Evolutionary conservation across 2,113 vertebrate genomes (phyloP).

Genomic region (Mobula hypostoma): DNA sequence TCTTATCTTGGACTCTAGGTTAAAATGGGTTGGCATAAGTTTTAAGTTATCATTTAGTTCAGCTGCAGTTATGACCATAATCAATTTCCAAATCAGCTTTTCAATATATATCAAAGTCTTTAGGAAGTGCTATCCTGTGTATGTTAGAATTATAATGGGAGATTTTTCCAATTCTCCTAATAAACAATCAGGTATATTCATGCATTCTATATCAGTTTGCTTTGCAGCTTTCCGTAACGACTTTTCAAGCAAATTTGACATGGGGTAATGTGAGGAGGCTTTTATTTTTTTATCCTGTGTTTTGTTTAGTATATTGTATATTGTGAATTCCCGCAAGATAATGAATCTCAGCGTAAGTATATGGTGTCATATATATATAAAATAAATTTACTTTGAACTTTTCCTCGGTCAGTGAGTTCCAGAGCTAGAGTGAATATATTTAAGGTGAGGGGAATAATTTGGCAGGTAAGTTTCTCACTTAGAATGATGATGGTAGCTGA

Average conservation of each 20-base stretch:
- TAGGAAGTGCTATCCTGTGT: not conserved
- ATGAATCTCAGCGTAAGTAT: too few relatives aligned
- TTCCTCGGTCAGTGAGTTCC: too few relatives aligned
- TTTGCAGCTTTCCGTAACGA: not conserved
- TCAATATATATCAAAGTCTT: not conserved
- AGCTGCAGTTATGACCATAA: not conserved
- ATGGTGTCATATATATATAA: too few relatives aligned
- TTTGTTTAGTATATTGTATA: not conserved
- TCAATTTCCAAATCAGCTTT: not conserved
- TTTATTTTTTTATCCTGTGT: not conserved
- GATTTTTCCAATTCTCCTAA: not conserved
- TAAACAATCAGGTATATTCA: not conserved
- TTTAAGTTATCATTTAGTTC: not conserved
- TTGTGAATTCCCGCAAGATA: too few relatives aligned
- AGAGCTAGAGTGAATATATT: too few relatives aligned
- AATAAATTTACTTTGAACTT: too few relatives aligned
- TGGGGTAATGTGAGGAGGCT: not conserved
- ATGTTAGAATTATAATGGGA: not conserved
- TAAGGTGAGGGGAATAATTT: too few relatives aligned
- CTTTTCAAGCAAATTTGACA: not conserved
- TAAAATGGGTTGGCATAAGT: constrained; percentile 1
- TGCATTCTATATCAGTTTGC: not conserved
- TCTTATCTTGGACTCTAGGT: not conserved
- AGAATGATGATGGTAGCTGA: too few relatives aligned
- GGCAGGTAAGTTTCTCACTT: too few relatives aligned